These are phyloP conservation scores for Temnothorax nylanderi DNA, from an alignment of 1,140 invertebrate genomes.

Conservation along the genomic window DNA sequence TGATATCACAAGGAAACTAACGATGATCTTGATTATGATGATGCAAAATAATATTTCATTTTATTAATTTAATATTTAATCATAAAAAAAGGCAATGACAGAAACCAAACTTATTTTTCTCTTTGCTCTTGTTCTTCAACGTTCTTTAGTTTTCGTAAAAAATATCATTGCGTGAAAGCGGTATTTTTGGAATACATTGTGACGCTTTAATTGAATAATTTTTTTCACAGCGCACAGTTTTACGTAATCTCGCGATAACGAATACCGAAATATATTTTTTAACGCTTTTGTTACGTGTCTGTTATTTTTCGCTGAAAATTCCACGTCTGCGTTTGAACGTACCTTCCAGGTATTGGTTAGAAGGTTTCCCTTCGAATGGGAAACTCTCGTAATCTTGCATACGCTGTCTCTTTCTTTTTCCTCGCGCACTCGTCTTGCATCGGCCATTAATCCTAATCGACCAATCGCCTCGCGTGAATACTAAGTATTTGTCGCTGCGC, in stretches of 20 bases:
- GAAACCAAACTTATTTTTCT: neutral
- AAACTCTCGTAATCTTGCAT: neutral
- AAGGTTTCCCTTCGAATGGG: neutral
- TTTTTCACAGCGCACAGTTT: neutral
- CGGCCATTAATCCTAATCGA: conserved; percentile 43
- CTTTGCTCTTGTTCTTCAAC: neutral
- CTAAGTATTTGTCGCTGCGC: neutral
- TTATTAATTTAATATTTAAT: neutral
- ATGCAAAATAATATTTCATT: neutral
- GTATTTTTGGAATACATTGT: neutral
- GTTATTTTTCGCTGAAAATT: conserved; percentile 23
- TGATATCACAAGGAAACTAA: conserved; percentile 11
- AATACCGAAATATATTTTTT: conserved; percentile 20
- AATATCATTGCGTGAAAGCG: neutral
- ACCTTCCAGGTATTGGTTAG: neutral
- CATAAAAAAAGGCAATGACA: neutral
- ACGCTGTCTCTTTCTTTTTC: neutral
- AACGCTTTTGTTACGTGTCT: neutral
- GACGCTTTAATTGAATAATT: neutral
- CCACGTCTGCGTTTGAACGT: neutral
- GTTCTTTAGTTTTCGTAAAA: neutral
- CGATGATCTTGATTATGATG: neutral
- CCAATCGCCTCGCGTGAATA: conserved; percentile 33
- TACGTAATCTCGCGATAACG: neutral
- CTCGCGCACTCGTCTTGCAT: neutral